Evolutionary conservation across 2,113 vertebrate species (phyloP), one percentile per base, ranked within the genome.

Genomic region (Myxocyprinus asiaticus): DNA sequence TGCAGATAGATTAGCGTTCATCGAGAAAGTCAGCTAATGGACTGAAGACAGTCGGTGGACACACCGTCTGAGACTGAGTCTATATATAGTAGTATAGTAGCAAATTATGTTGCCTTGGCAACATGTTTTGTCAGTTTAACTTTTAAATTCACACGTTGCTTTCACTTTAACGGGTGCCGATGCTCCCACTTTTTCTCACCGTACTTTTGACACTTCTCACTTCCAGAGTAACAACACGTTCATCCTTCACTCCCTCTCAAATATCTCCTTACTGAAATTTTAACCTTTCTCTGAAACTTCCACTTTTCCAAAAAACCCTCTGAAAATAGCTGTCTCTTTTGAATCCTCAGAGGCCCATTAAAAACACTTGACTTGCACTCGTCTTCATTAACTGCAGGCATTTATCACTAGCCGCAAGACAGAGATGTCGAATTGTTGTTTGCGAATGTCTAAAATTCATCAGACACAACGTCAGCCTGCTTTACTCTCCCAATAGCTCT

Each of bases 381-480:
- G 15, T 73, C 63, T 77, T 75, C 71, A 15, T 55, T 42, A 43
- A 48, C 63, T 33, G 42, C 58, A 55, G 33, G 63, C 47, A 81
- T 88, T 79, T 48, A 83, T 89, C 79, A 77, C 5, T 55, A n/a
- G 66, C 50, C 65, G 53, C 11, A 12, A 71, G 51, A 69, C 69
- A 47, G 73, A n/a, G 5, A 1, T 56, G 71, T 76, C 59, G 59
- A 61, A 65, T 75, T 75, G 55, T 76, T 83, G 45, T 17, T 61
- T 79, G 75, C 77, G 75, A 67, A 78, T 77, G 42, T 47, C 58
- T 66, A 51, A 70, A 61, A 77, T 76, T 51, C 77, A 79, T 76
- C 59, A 45, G 17, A 55, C 72, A 78, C 72, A 62, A 76, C 45
- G n/a, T 83, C 82, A 74, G 80, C 55, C 17, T 6, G 67, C 9